Conservation (phyloP, 2,888 invertebrate genomes). For the Neoascia interrupta region DNA sequence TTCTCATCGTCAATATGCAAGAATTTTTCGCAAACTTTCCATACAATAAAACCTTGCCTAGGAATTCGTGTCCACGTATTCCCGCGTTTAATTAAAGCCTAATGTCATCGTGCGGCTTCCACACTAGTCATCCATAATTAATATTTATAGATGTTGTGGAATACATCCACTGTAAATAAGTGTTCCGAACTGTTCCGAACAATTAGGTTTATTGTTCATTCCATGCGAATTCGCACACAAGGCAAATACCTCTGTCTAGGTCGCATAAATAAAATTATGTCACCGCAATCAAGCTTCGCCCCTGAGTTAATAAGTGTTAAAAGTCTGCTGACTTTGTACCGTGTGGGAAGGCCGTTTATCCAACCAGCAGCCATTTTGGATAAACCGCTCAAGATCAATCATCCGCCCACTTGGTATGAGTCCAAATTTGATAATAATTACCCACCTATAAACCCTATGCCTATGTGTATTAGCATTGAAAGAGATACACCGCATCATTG, state of each 20-base stretch:
- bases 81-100: too few relatives aligned
- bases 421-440: conserved; percentile 29
- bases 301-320: neutral
- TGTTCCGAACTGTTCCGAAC: neutral
- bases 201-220: neutral
- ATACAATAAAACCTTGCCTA: too few relatives aligned
- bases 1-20: too few relatives aligned
- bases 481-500: conserved; percentile 29
- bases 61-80: too few relatives aligned
- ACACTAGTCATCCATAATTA: too few relatives aligned
- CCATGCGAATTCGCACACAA: too few relatives aligned
- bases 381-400: conserved; percentile 29
- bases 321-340: too few relatives aligned
- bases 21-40: too few relatives aligned
- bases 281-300: neutral
- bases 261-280: neutral
- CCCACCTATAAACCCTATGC: too few relatives aligned
- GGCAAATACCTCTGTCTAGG: neutral
- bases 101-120: too few relatives aligned
- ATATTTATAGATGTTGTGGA: neutral
- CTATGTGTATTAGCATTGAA: conserved; percentile 9
- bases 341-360: too few relatives aligned
- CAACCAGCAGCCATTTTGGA: conserved; percentile 3
- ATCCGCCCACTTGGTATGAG: conserved; percentile 22
- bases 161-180: too few relatives aligned